Evolutionary conservation across 2,113 vertebrate genomes (phyloP).

Genomic region (Larimichthys crocea): DNA sequence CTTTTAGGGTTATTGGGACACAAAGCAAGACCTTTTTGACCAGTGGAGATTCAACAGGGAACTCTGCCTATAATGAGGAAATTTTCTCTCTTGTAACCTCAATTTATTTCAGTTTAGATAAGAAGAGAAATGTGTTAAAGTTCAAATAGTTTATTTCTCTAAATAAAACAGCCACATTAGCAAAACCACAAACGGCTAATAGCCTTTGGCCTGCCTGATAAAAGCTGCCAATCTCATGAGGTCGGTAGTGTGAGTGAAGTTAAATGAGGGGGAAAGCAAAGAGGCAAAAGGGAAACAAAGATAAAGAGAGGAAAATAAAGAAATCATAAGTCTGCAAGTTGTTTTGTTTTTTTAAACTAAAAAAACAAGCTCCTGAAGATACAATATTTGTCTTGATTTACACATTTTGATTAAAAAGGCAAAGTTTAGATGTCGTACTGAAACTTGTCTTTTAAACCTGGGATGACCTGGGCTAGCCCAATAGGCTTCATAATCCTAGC

Average conservation of each 20-base stretch:
- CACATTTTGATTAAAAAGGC: not conserved
- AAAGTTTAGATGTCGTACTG: not conserved
- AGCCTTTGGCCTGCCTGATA: conserved; percentile 49
- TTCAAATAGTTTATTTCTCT: conserved; percentile 32
- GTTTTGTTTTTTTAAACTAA: too few species aligned
- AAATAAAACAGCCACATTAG: conserved; percentile 49
- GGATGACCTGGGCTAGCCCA: not conserved
- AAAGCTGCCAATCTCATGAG: conserved; percentile 41
- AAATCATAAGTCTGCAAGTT: not conserved
- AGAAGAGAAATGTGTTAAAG: conserved; percentile 33
- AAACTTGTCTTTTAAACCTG: conserved; percentile 11
- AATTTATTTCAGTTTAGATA: conserved; percentile 25
- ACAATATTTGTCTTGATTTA: not conserved
- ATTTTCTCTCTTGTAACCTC: conserved; percentile 1
- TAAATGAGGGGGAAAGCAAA: conserved; percentile 11
- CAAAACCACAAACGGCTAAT: conserved; percentile 36
- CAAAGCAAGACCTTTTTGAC: conserved; percentile 31
- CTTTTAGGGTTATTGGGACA: not conserved
- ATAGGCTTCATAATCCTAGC: not conserved
- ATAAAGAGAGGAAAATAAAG: not conserved
- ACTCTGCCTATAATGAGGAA: conserved; percentile 10
- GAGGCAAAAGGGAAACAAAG: conserved; percentile 1
- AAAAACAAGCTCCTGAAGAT: not conserved
- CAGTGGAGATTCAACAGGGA: conserved; percentile 10
- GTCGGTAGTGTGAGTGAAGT: conserved; percentile 22